A percentile compares a stretch with the other conserved stretches of the same genome.
phyloP scores from a whole-genome alignment of 64 coral and sea anemone species.

The Stylophora pistillata region DNA sequence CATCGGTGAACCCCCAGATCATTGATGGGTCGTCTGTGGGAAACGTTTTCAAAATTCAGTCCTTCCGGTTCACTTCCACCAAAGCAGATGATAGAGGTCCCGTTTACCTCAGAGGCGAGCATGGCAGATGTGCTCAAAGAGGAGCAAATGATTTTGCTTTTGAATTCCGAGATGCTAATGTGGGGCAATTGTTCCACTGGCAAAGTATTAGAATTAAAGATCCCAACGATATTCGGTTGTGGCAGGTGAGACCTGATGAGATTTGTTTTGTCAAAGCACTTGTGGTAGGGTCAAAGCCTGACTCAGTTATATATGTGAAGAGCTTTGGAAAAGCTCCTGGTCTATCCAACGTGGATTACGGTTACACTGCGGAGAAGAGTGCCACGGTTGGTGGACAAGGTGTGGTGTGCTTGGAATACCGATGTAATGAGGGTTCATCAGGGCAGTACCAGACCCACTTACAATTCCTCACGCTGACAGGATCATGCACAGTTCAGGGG shows the following conservation, averaged over 20 bases:
- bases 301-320: conserved; percentile 5
- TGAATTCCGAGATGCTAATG: neutral
- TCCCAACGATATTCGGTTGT: neutral
- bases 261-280: conserved; percentile 18
- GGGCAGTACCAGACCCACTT: neutral
- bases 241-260: neutral
- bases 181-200: neutral
- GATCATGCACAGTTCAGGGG: neutral
- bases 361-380: neutral
- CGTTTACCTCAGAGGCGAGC: neutral
- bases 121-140: neutral
- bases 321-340: neutral
- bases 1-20: neutral
- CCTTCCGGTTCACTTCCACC: conserved; percentile 6
- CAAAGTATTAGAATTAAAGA: neutral
- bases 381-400: neutral
- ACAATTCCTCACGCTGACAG: neutral
- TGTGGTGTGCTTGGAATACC: neutral
- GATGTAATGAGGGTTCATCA: neutral
- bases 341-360: neutral
- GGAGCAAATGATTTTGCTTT: neutral
- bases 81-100: neutral
- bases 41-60: neutral
- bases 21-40: neutral
- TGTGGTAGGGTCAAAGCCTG: neutral